Base-by-base conservation (phyloP, 2,113 vertebrate genomes). In the Lethenteron reissneri region DNA sequence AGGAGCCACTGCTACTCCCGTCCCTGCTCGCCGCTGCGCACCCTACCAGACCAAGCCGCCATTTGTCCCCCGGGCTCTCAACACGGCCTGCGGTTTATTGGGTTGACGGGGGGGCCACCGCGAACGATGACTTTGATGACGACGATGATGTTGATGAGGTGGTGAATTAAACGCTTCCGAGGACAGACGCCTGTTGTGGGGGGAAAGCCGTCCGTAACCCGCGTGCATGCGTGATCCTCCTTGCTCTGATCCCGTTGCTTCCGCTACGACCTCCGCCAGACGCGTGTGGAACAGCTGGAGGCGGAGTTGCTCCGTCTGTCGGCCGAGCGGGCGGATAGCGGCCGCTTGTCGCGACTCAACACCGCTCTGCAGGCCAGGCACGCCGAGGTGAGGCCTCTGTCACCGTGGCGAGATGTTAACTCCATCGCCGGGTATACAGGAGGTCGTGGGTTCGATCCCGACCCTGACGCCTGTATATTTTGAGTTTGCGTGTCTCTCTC, bases 201-300 rank as follows among this genome's bases (percentile, higher is more conserved):
- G 6, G 41, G 41, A 41, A 41, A 41, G 41, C 41, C 41, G 5
- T 41, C 41, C 41, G 41, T 41, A 7, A 6, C 3, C 41, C 64
- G 10, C 25, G 10, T 9, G 9, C 64, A 11, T 11, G 64, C 64
- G 11, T n/a, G 9, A 68, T 17, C 10, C 64, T 9, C 8, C 64
- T 11, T 68, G 64, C 25, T 68, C 64, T 11, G n/a, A 68, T 10
- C 64, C n/a, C 25, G n/a, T n/a, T 68, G 8, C 64, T 10, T 68
- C 10, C 15, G 15, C 62, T 68, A 11, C 62, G 62, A 15, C 62
- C 10, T 11, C 41, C 75, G 25, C 25, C 75, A 81, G 77, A 75
- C 74, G 21, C 78, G 74, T 76, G 75, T 79, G 60, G 74, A 80
- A 71, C 80, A 83, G 56, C 76, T 81, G 19, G 77, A 83, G 72